phyloP scores from a whole-genome alignment of 2,797 vertebrate species.

The Serranus cabrilla region DNA sequence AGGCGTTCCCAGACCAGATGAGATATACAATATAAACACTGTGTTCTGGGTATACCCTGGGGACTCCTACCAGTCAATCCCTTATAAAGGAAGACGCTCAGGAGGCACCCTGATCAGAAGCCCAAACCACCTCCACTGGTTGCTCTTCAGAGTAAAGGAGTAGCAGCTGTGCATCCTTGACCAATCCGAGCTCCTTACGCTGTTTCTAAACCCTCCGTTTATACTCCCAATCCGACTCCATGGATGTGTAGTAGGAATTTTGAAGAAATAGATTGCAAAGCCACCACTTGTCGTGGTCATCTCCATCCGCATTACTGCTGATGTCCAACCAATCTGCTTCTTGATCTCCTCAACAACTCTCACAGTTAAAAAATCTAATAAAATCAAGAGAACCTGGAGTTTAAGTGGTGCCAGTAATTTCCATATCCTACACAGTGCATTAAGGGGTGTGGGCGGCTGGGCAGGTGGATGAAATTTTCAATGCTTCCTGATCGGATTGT shows the following conservation, averaged over 20 bases:
- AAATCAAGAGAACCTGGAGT: conserved; percentile 11
- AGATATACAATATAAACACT: neutral
- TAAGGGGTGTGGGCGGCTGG: neutral
- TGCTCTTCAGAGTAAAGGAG: neutral
- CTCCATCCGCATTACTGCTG: neutral
- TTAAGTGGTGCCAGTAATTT: conserved; percentile 18
- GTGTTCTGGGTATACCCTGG: neutral
- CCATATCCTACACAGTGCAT: conserved; percentile 10
- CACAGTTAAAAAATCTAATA: neutral
- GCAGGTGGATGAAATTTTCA: conserved; percentile 17
- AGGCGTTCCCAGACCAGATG: neutral
- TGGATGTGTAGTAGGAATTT: too few relatives aligned
- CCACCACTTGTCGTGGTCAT: too few relatives aligned
- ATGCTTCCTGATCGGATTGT: conserved; percentile 22
- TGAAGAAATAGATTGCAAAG: too few relatives aligned
- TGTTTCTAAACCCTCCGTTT: neutral
- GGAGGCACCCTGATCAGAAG: neutral
- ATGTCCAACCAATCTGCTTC: neutral
- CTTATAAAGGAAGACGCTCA: neutral
- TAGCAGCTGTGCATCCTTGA: neutral
- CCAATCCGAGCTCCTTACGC: neutral
- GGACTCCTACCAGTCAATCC: conserved; percentile 8
- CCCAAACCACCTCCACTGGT: neutral
- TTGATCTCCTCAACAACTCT: neutral
- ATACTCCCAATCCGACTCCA: too few relatives aligned